phyloP scores from a whole-genome alignment of 2,888 invertebrate genomes.

The Ectemnius continuus region DNA sequence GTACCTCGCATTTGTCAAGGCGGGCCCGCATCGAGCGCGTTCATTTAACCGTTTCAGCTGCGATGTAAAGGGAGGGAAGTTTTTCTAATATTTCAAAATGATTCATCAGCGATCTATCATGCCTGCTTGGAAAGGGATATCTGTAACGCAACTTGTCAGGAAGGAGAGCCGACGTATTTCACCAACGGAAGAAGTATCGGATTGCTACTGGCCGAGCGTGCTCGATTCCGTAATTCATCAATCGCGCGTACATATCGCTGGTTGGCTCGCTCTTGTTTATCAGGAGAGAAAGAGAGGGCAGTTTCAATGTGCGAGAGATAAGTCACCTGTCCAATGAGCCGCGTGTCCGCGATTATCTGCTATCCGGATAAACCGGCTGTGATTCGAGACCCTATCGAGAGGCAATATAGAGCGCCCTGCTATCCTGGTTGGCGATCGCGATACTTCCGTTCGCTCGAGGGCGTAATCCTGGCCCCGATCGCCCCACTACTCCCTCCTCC shows the following conservation, averaged over 20 bases:
- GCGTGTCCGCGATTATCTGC: conserved; percentile 69
- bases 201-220: conserved; percentile 32
- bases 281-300: conserved; percentile 40
- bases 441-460: conserved; percentile 66
- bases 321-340: conserved; percentile 72
- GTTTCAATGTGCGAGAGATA: conserved; percentile 71
- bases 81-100: too few species aligned
- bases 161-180: too few species aligned
- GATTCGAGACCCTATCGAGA: conserved; percentile 63
- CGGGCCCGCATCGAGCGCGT: too few species aligned
- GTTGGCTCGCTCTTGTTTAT: conserved; percentile 2
- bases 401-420: conserved; percentile 68
- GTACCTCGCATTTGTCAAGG: background rate
- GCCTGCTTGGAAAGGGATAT: too few species aligned
- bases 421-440: conserved; percentile 67
- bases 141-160: too few species aligned
- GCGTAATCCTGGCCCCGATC: conserved; percentile 63
- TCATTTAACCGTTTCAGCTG: too few species aligned
- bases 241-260: conserved; percentile 32
- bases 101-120: too few species aligned
- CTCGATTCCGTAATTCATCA: conserved; percentile 49
- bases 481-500: conserved; percentile 58
- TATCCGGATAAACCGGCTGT: conserved; percentile 73
- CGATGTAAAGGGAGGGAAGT: too few species aligned
- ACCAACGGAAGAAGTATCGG: conserved; percentile 26